A percentile compares a stretch with the other conserved stretches of the same genome.
These are phyloP conservation scores for Cyanoramphus novaezelandiae DNA, from an alignment of 2,113 vertebrate genomes.

Conservation along the genomic window DNA sequence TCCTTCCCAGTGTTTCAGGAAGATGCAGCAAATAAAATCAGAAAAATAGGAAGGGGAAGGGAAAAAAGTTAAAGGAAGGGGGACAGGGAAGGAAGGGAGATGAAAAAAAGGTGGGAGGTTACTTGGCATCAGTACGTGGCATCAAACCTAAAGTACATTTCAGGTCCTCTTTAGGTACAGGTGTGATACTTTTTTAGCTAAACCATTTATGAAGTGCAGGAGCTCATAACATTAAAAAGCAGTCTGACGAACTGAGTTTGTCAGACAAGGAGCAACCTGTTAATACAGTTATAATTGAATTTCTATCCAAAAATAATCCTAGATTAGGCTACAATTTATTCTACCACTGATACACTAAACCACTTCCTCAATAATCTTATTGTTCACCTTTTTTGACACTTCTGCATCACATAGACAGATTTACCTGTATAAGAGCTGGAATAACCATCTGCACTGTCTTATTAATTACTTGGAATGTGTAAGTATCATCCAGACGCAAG, in stretches of 20 bases:
- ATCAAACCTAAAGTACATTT: background rate
- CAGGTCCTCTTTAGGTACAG: background rate
- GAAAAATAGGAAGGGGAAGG: rapidly evolving
- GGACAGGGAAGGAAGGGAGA: background rate
- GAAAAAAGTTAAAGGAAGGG: too few species aligned
- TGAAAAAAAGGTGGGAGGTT: background rate
- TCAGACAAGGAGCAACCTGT: background rate
- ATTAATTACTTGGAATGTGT: slow-evolving; percentile 96
- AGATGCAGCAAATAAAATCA: background rate
- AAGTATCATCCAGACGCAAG: slow-evolving; percentile 92
- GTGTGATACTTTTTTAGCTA: background rate
- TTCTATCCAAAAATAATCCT: background rate
- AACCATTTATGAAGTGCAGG: background rate
- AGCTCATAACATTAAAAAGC: background rate
- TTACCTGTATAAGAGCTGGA: slow-evolving; percentile 91
- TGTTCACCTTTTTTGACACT: background rate
- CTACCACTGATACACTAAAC: background rate
- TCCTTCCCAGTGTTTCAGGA: background rate
- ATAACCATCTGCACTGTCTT: slow-evolving; percentile 94
- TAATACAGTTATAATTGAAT: background rate
- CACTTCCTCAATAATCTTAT: background rate
- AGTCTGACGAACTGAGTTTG: background rate
- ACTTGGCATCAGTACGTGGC: background rate
- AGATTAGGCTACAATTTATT: background rate
- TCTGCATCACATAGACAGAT: background rate